These are phyloP conservation scores for Branchinecta lynchi DNA, from an alignment of 1,140 invertebrate species.

Conservation along the genomic window DNA sequence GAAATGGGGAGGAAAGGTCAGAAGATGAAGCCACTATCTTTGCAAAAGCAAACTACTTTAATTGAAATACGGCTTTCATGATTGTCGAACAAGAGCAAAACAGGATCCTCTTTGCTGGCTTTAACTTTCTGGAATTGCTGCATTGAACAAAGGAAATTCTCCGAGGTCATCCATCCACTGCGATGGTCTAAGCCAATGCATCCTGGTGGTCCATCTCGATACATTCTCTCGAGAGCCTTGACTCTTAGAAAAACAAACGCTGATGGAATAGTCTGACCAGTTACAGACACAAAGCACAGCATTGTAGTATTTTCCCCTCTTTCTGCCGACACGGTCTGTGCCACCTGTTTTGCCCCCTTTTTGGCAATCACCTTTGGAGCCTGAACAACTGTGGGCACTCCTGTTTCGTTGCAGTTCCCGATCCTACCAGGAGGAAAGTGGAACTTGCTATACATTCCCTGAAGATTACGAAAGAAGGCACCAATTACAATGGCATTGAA, in stretches of 20 bases:
- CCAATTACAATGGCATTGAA: background rate
- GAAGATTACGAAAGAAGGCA: conserved; percentile 21
- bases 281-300: conserved; percentile 28
- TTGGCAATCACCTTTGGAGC: conserved; percentile 22
- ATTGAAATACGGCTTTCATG: conserved; percentile 24
- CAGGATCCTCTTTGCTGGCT: conserved; percentile 23
- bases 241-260: conserved; percentile 33
- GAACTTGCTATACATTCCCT: conserved; percentile 22
- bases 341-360: conserved; percentile 30
- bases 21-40: conserved; percentile 40
- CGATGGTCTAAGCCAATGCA: conserved; percentile 17
- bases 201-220: conserved; percentile 32
- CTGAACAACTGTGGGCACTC: conserved; percentile 29
- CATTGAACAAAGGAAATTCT: conserved; percentile 24
- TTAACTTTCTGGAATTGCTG: conserved; percentile 29
- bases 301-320: conserved; percentile 31
- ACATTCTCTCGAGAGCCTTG: conserved; percentile 29
- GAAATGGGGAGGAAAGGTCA: conserved; percentile 28
- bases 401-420: conserved; percentile 33
- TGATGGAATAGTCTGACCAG: conserved; percentile 30
- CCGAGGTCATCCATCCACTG: conserved; percentile 27
- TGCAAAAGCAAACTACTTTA: conserved; percentile 21
- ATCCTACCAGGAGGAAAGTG: conserved; percentile 24
- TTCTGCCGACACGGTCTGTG: conserved; percentile 30
- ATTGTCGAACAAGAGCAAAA: conserved; percentile 23